Percentiles rank a stretch among this genome's conserved stretches.
Evolutionary conservation across 2,797 vertebrate genomes (phyloP).

Genomic region (Pangasius krempfi): DNA sequence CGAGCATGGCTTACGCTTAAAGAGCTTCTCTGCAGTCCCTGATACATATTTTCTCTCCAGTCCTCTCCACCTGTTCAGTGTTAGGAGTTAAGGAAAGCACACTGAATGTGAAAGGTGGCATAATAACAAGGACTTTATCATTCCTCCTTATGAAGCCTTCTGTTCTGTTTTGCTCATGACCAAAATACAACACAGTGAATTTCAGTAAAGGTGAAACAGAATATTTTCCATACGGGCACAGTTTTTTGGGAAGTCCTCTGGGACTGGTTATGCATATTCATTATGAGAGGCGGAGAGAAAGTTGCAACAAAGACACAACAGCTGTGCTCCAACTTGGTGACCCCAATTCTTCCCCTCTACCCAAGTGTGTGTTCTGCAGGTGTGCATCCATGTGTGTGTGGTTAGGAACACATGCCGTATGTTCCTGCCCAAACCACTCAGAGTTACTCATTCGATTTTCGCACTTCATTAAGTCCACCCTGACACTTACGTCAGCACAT

Average conservation of each 20-base stretch:
- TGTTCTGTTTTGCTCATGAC: slow-evolving; percentile 57
- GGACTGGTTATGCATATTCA: slow-evolving; percentile 79
- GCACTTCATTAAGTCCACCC: slow-evolving; percentile 51
- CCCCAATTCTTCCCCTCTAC: slow-evolving; percentile 72
- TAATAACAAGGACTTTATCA: slow-evolving; percentile 35
- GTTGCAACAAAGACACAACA: slow-evolving; percentile 74
- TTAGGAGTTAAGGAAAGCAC: slow-evolving; percentile 22
- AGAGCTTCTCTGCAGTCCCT: slow-evolving; percentile 8
- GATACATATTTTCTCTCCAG: slow-evolving; percentile 41
- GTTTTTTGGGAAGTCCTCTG: slow-evolving; percentile 69
- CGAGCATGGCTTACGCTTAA: not conserved
- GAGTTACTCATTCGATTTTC: slow-evolving; percentile 56
- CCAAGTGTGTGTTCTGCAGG: slow-evolving; percentile 54
- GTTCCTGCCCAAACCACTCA: slow-evolving; percentile 37
- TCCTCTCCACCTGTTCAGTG: slow-evolving; percentile 51
- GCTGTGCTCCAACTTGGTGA: slow-evolving; percentile 75
- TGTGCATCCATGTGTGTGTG: slow-evolving; percentile 24
- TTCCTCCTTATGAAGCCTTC: slow-evolving; percentile 53
- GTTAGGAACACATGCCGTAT: slow-evolving; percentile 34
- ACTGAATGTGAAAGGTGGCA: slow-evolving; percentile 44
- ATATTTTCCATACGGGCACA: slow-evolving; percentile 77
- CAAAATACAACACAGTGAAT: slow-evolving; percentile 63
- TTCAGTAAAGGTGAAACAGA: slow-evolving; percentile 75
- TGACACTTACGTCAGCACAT: slow-evolving; percentile 44
- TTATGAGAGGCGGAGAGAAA: slow-evolving; percentile 68